Percentiles rank a stretch among this genome's conserved stretches.
Evolutionary conservation across 1,140 invertebrate genomes (phyloP).

Genomic region (Ostrea denselamellosa): DNA sequence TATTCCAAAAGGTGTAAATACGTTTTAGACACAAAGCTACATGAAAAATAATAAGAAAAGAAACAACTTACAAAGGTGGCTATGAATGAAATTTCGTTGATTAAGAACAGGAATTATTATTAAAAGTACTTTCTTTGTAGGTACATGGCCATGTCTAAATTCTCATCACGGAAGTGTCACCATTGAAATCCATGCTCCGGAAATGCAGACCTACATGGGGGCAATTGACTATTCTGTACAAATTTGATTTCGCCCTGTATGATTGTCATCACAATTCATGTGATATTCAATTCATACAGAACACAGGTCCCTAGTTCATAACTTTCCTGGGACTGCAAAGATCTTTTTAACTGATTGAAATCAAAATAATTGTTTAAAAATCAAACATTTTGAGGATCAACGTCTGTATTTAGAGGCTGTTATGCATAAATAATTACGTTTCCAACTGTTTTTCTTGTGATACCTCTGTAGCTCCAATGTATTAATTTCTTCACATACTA

Average conservation of each 20-base stretch:
- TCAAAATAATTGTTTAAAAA: no score
- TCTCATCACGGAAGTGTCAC: not conserved
- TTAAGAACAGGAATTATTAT: no score
- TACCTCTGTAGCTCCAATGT: not conserved
- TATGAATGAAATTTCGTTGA: no score
- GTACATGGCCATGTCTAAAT: not conserved
- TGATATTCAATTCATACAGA: not conserved
- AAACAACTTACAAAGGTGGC: not conserved
- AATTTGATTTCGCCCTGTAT: not conserved
- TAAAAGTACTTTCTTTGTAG: not conserved
- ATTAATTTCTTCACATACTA: no score
- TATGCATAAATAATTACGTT: no score
- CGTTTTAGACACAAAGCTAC: no score
- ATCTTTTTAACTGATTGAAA: not conserved
- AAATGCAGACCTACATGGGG: constrained; percentile 35
- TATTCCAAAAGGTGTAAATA: not conserved
- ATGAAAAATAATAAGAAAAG: not conserved
- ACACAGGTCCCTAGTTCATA: not conserved
- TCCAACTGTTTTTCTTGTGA: no score
- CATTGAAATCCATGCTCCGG: not conserved
- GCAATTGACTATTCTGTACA: constrained; percentile 13
- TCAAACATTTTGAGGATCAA: no score
- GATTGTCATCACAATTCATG: no score
- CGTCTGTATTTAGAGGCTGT: no score
- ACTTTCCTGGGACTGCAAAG: no score